Evolutionary conservation across 2,888 invertebrate species (phyloP), one percentile per base, ranked within the genome.

Genomic region (Octodonta nipae): DNA sequence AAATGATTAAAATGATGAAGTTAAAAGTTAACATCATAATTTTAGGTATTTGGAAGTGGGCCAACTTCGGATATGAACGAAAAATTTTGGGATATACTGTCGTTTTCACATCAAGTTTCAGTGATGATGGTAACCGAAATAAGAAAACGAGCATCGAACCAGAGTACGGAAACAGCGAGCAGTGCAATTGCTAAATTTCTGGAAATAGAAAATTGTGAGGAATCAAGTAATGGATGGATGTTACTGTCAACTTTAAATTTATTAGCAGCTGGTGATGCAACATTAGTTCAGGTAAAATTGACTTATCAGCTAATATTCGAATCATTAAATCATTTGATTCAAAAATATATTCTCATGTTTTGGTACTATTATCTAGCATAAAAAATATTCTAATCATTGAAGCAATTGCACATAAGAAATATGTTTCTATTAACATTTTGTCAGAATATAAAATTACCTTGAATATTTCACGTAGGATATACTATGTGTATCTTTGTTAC

Each of bases 201-300:
- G 33, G 92, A 95, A 66, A 92, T 95, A 49, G 89, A 91, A 60
- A 87, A 85, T 52, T 85, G 81, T 24, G 88, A 92, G 58, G 91
- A 92, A 57, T 84, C 85, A 0, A 91, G 91, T 52, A 91, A 89
- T 61, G 95, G 95, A 3, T 95, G 93, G 93, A 89, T 92, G 83
- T 63, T 95, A 40, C 64, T 95, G 26, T 85, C 86, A 8, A 83
- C 92, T 6, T 65, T 95, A 29, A 93, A 93, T 68, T 68, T 95
- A 13, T 66, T 95, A 46, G 89, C 92, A 27, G 84, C 88, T 45
- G 92, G 92, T 13, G 87, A 88, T 57, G 76, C 79, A 28, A 81
- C 86, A 27, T 66, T 93, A 30, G 85, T 92, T 57, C 91, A 91
- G 73, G 85, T 83, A 57, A 37, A 34, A 37, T 25, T 5, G n/a